Conservation (phyloP, 1,140 invertebrate genomes). For the Pemphigus obesinymphae region DNA sequence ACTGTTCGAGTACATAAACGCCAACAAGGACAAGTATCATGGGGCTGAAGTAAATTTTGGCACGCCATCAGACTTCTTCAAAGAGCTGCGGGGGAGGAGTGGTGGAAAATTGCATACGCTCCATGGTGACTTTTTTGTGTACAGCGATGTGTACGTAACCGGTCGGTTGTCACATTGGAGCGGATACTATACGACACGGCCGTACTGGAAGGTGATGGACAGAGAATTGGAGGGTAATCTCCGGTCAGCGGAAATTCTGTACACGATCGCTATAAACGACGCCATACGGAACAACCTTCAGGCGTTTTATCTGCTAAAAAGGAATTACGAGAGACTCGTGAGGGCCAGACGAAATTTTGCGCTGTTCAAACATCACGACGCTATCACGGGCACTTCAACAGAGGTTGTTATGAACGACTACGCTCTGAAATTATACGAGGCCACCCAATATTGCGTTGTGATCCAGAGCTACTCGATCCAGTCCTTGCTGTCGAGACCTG, state of each 20-base stretch:
- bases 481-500: slow-evolving; percentile 53
- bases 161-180: slow-evolving; percentile 92
- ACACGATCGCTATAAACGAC: slow-evolving; percentile 72
- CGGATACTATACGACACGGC: slow-evolving; percentile 89
- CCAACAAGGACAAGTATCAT: slow-evolving; percentile 66
- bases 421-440: slow-evolving; percentile 75
- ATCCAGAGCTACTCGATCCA: slow-evolving; percentile 72
- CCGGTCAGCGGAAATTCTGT: slow-evolving; percentile 81
- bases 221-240: slow-evolving; percentile 81
- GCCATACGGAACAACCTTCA: slow-evolving; percentile 61
- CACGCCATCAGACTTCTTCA: slow-evolving; percentile 85
- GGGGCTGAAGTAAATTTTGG: slow-evolving; percentile 74
- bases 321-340: slow-evolving; percentile 76
- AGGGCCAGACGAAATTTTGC: slow-evolving; percentile 71
- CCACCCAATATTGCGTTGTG: slow-evolving; percentile 69
- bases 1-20: slow-evolving; percentile 82
- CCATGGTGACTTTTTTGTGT: slow-evolving; percentile 94
- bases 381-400: slow-evolving; percentile 91
- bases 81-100: slow-evolving; percentile 63
- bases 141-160: slow-evolving; percentile 90
- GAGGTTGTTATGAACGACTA: slow-evolving; percentile 85
- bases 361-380: slow-evolving; percentile 94
- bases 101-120: slow-evolving; percentile 56
- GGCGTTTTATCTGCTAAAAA: slow-evolving; percentile 69
- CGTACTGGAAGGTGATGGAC: slow-evolving; percentile 85